phyloP scores from a whole-genome alignment of 2,888 invertebrate genomes.

The Cataglyphis albicans region DNA sequence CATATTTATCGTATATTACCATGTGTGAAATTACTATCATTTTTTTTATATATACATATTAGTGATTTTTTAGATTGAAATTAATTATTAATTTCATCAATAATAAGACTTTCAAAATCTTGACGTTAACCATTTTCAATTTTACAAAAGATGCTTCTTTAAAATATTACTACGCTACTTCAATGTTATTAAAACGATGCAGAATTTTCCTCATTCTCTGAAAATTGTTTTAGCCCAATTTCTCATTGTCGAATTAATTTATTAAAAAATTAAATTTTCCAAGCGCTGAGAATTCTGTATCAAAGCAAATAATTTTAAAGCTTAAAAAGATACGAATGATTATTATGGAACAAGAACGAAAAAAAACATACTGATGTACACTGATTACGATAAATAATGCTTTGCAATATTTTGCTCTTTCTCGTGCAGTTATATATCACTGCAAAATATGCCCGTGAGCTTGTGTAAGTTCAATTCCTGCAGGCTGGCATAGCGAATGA shows the following conservation, averaged over 20 bases:
- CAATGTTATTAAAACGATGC: slow-evolving; percentile 6
- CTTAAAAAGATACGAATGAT: not conserved
- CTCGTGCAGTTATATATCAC: slow-evolving; percentile 47
- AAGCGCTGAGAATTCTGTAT: not conserved
- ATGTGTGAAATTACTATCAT: not conserved
- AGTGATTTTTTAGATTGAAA: not conserved
- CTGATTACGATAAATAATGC: slow-evolving; percentile 14
- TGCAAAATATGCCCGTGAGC: slow-evolving; percentile 28
- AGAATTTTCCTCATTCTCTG: not conserved
- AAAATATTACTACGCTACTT: slow-evolving; percentile 13
- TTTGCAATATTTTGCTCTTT: slow-evolving; percentile 19
- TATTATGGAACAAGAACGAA: not conserved
- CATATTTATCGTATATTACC: not conserved
- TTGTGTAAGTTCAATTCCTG: slow-evolving; percentile 53
- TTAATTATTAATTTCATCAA: slow-evolving; percentile 8
- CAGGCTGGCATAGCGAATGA: slow-evolving; percentile 17
- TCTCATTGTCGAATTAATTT: slow-evolving; percentile 3
- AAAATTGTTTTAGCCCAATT: slow-evolving; percentile 13
- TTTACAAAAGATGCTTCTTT: not conserved
- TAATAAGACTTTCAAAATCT: not conserved
- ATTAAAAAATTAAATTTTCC: slow-evolving; percentile 14
- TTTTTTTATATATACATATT: not conserved
- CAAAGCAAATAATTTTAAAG: slow-evolving; percentile 7
- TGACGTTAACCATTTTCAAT: not conserved
- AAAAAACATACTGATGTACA: not conserved